A percentile compares a stretch with the other conserved stretches of the same genome.
These are phyloP conservation scores for Myotis brandtii DNA, from an alignment of 2,113 vertebrate genomes.

Conservation along the genomic window DNA sequence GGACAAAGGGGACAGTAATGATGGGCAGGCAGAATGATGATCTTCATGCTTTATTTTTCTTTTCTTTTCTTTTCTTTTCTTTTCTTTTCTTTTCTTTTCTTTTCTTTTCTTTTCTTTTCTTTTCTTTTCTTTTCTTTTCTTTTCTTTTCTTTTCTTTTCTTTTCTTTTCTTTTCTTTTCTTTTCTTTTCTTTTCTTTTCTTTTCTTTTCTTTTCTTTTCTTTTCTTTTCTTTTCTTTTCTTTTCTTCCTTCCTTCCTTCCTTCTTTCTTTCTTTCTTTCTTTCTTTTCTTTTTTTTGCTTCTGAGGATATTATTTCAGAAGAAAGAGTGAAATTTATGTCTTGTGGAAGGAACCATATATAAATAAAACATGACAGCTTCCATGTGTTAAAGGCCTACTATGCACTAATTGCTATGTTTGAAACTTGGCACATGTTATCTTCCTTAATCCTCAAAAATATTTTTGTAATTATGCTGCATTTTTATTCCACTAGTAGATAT, in stretches of 20 bases:
- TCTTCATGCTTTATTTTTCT: not conserved
- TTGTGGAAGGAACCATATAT: not conserved
- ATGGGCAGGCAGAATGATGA: not conserved
- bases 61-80: not conserved
- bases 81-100: rapidly evolving
- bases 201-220: not conserved
- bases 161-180: not conserved
- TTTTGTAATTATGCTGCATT: conserved; percentile 16
- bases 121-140: no score
- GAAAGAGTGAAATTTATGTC: not conserved
- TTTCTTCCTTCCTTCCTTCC: not conserved
- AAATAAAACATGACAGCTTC: not conserved
- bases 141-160: no score
- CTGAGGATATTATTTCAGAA: conserved; percentile 32
- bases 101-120: no score
- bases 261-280: no score
- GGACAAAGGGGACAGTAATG: not conserved
- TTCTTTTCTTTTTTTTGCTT: not conserved
- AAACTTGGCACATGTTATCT: not conserved
- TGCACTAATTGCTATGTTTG: not conserved
- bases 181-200: not conserved
- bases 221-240: not conserved
- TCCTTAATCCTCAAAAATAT: not conserved
- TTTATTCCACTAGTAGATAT: not conserved
- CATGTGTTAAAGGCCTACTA: not conserved